Percentiles rank a stretch among this genome's conserved stretches.
Evolutionary conservation across 2,888 invertebrate genomes (phyloP).

Genomic region (Plagiodera versicolora): DNA sequence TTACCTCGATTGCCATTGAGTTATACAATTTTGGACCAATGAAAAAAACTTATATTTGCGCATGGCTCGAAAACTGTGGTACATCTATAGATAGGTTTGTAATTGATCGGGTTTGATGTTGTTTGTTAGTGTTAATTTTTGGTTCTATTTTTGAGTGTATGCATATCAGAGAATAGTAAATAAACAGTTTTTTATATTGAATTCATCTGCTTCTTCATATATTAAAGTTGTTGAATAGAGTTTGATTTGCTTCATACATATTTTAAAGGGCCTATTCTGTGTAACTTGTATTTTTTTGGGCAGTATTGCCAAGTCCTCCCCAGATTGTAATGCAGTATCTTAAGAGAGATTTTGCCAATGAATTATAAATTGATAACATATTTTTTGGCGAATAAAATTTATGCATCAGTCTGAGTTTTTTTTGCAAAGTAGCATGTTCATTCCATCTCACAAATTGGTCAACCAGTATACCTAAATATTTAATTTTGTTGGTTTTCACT

Average conservation of each 20-base stretch:
- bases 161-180: background rate
- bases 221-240: background rate
- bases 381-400: background rate
- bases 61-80: background rate
- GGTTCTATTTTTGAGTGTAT: background rate
- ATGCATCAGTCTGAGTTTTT: background rate
- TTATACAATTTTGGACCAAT: background rate
- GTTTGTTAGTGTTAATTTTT: background rate
- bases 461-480: background rate
- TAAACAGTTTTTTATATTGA: background rate
- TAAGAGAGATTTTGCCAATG: too few species aligned
- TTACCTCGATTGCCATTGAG: conserved; percentile 26
- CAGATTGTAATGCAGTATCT: too few species aligned
- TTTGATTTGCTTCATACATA: too few species aligned
- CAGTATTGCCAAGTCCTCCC: too few species aligned
- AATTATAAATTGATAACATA: too few species aligned
- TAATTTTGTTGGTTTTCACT: background rate
- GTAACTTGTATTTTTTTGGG: too few species aligned
- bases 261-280: too few species aligned
- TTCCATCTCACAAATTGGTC: background rate
- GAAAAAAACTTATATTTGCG: background rate
- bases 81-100: background rate
- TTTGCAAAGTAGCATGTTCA: background rate
- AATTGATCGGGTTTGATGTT: too few species aligned
- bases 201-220: background rate